A percentile compares a stretch with the other conserved stretches of the same genome.
Evolutionary conservation across 2,888 invertebrate genomes (phyloP).

Genomic region (Erebia aethiops): DNA sequence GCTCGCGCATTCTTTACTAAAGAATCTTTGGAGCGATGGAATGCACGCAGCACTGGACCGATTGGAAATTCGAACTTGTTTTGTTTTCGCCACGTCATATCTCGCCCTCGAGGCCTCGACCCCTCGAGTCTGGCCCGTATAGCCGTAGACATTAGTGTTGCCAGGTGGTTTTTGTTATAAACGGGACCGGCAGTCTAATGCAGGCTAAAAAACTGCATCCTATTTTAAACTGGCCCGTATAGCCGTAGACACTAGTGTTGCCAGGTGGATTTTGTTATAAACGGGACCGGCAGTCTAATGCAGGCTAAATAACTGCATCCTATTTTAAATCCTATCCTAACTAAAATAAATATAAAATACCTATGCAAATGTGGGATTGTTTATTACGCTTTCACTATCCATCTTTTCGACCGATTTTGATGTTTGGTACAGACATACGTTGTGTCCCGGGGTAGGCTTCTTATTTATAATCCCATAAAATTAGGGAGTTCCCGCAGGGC

Average conservation of each 20-base stretch:
- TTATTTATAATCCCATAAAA: no score
- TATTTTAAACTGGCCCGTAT: no score
- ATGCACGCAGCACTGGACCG: slow-evolving; percentile 69
- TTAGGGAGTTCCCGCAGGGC: no score
- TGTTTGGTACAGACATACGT: no score
- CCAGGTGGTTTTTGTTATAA: slow-evolving; percentile 7
- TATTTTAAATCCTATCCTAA: no score
- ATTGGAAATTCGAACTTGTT: slow-evolving; percentile 67
- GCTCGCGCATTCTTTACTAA: slow-evolving; percentile 70
- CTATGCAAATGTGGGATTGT: no score
- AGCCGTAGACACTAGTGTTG: slow-evolving; percentile 22
- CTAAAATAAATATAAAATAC: no score
- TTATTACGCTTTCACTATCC: no score
- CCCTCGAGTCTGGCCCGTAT: slow-evolving; percentile 46
- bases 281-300: not conserved
- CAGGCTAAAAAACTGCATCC: no score
- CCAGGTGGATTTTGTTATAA: slow-evolving; percentile 6
- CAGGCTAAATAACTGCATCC: no score
- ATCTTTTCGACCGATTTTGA: no score
- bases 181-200: not conserved
- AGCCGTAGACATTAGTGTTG: slow-evolving; percentile 22
- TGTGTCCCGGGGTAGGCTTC: no score
- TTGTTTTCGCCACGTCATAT: slow-evolving; percentile 82
- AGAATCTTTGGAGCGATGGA: slow-evolving; percentile 76
- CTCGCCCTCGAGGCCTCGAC: slow-evolving; percentile 65